Percentiles rank a stretch among this genome's conserved stretches.
phyloP scores from a whole-genome alignment of 1,140 invertebrate species.

The Leptinotarsa texana region DNA sequence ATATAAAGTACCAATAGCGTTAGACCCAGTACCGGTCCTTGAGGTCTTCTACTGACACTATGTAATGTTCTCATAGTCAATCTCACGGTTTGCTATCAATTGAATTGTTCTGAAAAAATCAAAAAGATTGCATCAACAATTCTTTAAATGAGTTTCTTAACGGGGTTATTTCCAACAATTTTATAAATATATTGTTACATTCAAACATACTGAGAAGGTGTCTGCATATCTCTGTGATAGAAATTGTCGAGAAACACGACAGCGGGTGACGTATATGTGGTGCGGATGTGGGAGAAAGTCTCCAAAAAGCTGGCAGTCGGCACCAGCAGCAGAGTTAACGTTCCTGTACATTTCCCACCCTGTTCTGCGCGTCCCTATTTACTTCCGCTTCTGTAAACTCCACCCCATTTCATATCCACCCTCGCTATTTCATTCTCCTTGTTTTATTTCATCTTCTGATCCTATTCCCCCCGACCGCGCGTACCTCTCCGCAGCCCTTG shows the following conservation, averaged over 20 bases:
- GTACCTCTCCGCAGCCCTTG: conserved; percentile 34
- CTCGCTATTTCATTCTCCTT: conserved; percentile 56
- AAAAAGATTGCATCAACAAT: too few relatives aligned
- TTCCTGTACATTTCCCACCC: conserved; percentile 52
- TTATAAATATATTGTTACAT: too few relatives aligned
- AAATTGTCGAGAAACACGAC: conserved; percentile 7
- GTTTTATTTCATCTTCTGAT: conserved; percentile 57
- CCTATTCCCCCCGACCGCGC: conserved; percentile 43
- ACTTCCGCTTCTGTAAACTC: conserved; percentile 57
- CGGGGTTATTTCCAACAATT: too few relatives aligned
- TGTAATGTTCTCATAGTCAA: too few relatives aligned
- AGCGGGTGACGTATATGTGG: conserved; percentile 23
- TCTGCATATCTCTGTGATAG: not conserved
- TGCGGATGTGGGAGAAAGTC: conserved; percentile 28
- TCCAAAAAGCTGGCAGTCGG: conserved; percentile 37
- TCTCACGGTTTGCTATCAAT: too few relatives aligned
- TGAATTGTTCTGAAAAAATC: too few relatives aligned
- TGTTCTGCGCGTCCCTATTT: conserved; percentile 54
- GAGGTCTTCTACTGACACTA: too few relatives aligned
- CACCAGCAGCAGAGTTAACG: conserved; percentile 44
- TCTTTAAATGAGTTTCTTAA: too few relatives aligned
- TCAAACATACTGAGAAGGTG: not conserved
- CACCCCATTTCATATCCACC: conserved; percentile 58
- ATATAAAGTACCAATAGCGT: too few relatives aligned
- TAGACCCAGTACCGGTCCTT: too few relatives aligned